These are phyloP conservation scores for Globia sparganii DNA, from an alignment of 2,888 invertebrate genomes.

Conservation along the genomic window DNA sequence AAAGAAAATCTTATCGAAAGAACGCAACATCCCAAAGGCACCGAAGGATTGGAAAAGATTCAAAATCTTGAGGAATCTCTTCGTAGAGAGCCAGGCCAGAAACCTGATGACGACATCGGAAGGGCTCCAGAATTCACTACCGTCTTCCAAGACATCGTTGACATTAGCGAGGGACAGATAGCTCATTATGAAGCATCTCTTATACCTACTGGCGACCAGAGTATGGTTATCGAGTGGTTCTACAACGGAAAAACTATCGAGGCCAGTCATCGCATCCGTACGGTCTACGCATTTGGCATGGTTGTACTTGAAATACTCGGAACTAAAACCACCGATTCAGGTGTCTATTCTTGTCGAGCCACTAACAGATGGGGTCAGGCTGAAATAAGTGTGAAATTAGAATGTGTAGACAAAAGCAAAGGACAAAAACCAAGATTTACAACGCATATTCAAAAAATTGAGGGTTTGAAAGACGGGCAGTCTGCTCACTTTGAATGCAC, in stretches of 20 bases:
- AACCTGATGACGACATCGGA: conserved; percentile 94
- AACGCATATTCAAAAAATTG: conserved; percentile 95
- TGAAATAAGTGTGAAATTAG: conserved; percentile 95
- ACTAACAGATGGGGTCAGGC: conserved; percentile 97
- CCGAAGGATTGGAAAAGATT: conserved; percentile 97
- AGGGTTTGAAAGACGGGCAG: conserved; percentile 97
- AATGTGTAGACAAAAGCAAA: conserved; percentile 95
- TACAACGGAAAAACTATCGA: conserved; percentile 97
- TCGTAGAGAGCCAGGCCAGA: conserved; percentile 92
- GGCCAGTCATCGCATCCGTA: conserved; percentile 97
- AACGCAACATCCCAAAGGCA: conserved; percentile 98
- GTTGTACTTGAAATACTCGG: conserved; percentile 98
- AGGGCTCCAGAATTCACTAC: conserved; percentile 97
- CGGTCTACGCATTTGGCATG: conserved; percentile 99
- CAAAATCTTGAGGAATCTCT: conserved; percentile 97
- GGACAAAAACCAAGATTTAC: conserved; percentile 97
- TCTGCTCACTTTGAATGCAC: conserved; percentile 99
- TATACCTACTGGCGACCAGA: conserved; percentile 97
- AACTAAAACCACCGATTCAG: conserved; percentile 97
- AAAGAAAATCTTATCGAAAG: conserved; percentile 96
- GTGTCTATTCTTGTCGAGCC: conserved; percentile 96
- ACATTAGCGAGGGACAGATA: conserved; percentile 98
- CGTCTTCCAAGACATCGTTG: conserved; percentile 95
- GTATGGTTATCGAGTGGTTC: conserved; percentile 98
- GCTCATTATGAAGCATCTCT: conserved; percentile 99